Percentiles rank a stretch among this genome's conserved stretches.
These are phyloP conservation scores for Eupithecia subumbrata DNA, from an alignment of 2,888 invertebrate genomes.

Conservation along the genomic window DNA sequence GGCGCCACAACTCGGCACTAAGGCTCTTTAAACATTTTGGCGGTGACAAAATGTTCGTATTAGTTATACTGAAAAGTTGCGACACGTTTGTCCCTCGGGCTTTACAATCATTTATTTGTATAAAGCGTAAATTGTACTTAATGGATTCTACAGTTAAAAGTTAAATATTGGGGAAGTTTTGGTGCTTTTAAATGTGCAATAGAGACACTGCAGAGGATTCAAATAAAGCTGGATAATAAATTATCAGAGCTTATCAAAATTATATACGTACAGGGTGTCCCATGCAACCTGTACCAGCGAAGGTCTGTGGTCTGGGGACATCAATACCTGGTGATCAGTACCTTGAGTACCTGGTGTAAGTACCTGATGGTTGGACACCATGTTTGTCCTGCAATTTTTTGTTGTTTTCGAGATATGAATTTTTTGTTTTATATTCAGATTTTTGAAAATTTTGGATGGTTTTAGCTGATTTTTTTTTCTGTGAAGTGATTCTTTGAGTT, in stretches of 20 bases:
- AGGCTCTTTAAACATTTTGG: neutral
- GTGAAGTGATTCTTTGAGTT: too few species aligned
- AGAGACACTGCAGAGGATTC: neutral
- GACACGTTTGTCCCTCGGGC: neutral
- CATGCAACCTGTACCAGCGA: too few species aligned
- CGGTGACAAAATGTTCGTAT: slow-evolving; percentile 8
- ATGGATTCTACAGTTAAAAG: neutral
- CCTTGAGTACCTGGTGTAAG: too few species aligned
- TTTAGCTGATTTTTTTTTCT: too few species aligned
- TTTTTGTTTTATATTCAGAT: too few species aligned
- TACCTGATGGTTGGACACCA: too few species aligned
- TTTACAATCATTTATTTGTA: neutral
- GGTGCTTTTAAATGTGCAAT: neutral
- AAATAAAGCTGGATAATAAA: neutral
- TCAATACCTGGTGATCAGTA: too few species aligned
- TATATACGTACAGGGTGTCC: too few species aligned
- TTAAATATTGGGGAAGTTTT: neutral
- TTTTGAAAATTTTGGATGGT: too few species aligned
- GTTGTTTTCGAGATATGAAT: too few species aligned
- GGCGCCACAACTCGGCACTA: neutral
- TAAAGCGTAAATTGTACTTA: slow-evolving; percentile 9
- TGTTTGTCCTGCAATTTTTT: too few species aligned
- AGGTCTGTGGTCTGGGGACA: too few species aligned
- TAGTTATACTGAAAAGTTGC: slow-evolving; percentile 9
- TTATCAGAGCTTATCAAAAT: neutral